Evolutionary conservation across 1,140 invertebrate species (phyloP).

Genomic region (Drosophila sp.): DNA sequence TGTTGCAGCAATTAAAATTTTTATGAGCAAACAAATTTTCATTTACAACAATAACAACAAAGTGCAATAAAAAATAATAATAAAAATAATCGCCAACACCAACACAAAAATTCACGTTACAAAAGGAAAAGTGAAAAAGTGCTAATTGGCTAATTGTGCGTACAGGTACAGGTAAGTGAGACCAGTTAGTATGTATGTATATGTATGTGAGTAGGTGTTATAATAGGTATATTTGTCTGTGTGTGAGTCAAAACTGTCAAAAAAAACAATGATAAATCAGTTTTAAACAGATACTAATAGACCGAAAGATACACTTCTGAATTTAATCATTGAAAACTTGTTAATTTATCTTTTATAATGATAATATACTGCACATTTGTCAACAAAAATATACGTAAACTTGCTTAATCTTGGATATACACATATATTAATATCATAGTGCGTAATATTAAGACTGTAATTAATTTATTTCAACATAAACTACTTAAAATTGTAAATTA

Average conservation of each 20-base stretch:
- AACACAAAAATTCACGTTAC: slow-evolving; percentile 10
- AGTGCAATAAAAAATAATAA: slow-evolving; percentile 58
- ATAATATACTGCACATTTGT: too few relatives aligned
- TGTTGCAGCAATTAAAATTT: slow-evolving; percentile 63
- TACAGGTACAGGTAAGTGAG: slow-evolving; percentile 20
- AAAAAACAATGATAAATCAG: neutral
- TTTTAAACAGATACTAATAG: neutral
- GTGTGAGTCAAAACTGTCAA: slow-evolving; percentile 5
- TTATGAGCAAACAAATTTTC: slow-evolving; percentile 66
- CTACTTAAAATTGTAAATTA: too few relatives aligned
- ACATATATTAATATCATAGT: too few relatives aligned
- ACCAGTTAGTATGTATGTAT: slow-evolving; percentile 9
- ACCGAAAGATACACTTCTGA: neutral
- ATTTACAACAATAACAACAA: slow-evolving; percentile 55
- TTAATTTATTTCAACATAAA: too few relatives aligned
- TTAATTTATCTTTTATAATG: too few relatives aligned
- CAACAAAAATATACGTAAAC: too few relatives aligned
- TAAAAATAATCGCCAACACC: slow-evolving; percentile 29
- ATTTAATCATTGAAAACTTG: neutral
- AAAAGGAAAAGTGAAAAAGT: slow-evolving; percentile 47
- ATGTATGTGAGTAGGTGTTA: slow-evolving; percentile 7
- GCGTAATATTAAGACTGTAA: too few relatives aligned
- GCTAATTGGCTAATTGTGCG: slow-evolving; percentile 60
- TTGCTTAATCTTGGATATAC: too few relatives aligned
- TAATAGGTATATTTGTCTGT: neutral